Base-by-base conservation (phyloP, 2,113 vertebrate species). In the Oreochromis niloticus region DNA sequence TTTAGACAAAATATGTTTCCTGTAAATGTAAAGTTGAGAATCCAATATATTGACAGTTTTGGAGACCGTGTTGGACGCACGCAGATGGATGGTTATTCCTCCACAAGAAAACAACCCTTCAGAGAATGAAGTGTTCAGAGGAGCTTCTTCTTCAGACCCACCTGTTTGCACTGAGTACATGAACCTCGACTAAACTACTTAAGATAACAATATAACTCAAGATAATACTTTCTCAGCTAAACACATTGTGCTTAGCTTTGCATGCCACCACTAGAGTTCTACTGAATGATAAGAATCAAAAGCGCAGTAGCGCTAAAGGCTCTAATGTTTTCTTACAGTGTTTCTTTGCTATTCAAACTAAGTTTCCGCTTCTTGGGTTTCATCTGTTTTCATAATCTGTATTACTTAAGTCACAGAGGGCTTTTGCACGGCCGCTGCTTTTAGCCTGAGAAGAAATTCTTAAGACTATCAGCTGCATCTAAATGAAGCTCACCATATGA, bases 361-460 rank as follows among this genome's bases (percentile, higher is more conserved):
- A 86, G 88, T 90, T 92, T 87, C 85, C 46, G 17, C 71, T 81
- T 57, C 89, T 89, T 88, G 81, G 68, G 27, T 87, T 91, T 91
- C 85, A 89, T 93, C 92, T 88, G 91, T 93, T 92, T 92, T 91
- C 63, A 80, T 88, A 90, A 92, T 93, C 92, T 91, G 36, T 24
- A 80, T 92, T 84, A 93, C 88, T 92, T 92, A 82, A 88, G 83
- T 84, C 87, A 22, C 80, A 75, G 73, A 84, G 89, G 61, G 36
- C 66, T 84, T 82, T 54, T 56, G 52, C 52, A 24, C 1, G 5
- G 78, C 86, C 3, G 6, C 63, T 79, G 66, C 68, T 46, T 12
- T 80, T 7, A 10, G n/a, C 66, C 75, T 19, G 16, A 32, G 9
- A 50, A 52, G 46, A 86, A 86, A 56, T 36, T 39, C 59, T 80